A percentile compares a stretch with the other conserved stretches of the same genome.
Evolutionary conservation across 2,797 vertebrate species (phyloP).

Genomic region (Carapus acus): DNA sequence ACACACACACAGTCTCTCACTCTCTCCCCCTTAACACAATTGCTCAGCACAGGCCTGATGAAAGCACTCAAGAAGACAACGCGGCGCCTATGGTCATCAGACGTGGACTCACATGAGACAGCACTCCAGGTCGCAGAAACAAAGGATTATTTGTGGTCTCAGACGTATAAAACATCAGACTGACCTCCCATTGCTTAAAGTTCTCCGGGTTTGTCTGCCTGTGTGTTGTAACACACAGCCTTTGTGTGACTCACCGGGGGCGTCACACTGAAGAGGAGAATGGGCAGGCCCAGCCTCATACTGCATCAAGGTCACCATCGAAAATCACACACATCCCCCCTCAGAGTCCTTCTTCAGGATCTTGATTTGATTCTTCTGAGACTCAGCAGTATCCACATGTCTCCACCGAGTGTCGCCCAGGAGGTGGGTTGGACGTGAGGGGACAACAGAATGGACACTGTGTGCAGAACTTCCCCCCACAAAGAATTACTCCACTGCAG

Average conservation of each 20-base stretch:
- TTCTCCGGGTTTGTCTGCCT: too few species aligned
- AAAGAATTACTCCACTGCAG: constrained; percentile 55
- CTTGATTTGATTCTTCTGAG: too few species aligned
- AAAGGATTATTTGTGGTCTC: constrained; percentile 57
- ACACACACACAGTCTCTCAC: not conserved
- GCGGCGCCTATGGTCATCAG: constrained; percentile 46
- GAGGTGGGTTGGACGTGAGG: constrained; percentile 34
- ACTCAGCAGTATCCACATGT: constrained; percentile 39
- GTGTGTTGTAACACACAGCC: too few species aligned
- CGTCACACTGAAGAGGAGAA: too few species aligned
- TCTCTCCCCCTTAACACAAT: constrained; percentile 8
- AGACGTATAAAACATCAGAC: too few species aligned
- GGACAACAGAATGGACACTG: constrained; percentile 51
- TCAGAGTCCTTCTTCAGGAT: too few species aligned
- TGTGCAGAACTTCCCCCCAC: constrained; percentile 38
- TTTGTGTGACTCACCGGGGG: too few species aligned
- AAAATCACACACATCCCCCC: too few species aligned
- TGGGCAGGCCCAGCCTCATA: too few species aligned
- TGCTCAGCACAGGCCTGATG: constrained; percentile 40
- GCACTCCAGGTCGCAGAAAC: constrained; percentile 30
- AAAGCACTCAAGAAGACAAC: constrained; percentile 31
- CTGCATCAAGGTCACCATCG: too few species aligned
- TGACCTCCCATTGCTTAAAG: constrained; percentile 43
- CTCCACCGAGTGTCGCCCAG: constrained; percentile 24
- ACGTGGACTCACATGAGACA: constrained; percentile 59